Conservation (phyloP, 1,140 invertebrate species). For the Conus betulinus region DNA sequence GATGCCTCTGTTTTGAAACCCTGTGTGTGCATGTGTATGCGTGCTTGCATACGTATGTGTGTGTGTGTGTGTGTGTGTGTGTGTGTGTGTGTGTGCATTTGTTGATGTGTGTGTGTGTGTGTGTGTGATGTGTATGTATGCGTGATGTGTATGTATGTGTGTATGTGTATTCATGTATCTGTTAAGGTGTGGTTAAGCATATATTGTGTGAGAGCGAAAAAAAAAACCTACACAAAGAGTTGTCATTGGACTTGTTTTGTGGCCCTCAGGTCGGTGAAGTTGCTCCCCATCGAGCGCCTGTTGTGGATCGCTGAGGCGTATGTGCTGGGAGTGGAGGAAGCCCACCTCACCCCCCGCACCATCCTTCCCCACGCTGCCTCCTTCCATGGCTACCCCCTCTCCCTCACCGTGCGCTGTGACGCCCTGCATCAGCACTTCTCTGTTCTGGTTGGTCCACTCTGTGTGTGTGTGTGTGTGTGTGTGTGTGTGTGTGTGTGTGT, state of each 20-base stretch:
- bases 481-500: background rate
- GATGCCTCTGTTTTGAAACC: too few relatives aligned
- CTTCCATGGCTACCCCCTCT: slow-evolving; percentile 77
- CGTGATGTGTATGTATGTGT: too few relatives aligned
- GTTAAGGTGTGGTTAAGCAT: too few relatives aligned
- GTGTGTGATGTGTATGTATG: too few relatives aligned
- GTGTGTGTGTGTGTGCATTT: too few relatives aligned
- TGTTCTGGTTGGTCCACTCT: slow-evolving; percentile 66
- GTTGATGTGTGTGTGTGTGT: too few relatives aligned
- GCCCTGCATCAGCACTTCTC: slow-evolving; percentile 74
- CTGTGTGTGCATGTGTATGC: too few relatives aligned
- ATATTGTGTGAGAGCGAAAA: too few relatives aligned
- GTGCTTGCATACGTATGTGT: too few relatives aligned
- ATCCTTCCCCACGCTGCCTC: slow-evolving; percentile 78
- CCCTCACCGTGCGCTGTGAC: slow-evolving; percentile 75
- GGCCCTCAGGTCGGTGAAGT: slow-evolving; percentile 65
- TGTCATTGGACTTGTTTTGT: background rate
- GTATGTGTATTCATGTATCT: too few relatives aligned
- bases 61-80: too few relatives aligned
- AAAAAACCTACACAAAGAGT: too few relatives aligned
- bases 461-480: background rate
- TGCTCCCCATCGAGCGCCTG: slow-evolving; percentile 77
- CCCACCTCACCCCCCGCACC: slow-evolving; percentile 73
- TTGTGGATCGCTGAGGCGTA: slow-evolving; percentile 78
- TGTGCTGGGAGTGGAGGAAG: slow-evolving; percentile 77